Evolutionary conservation across 2,888 invertebrate genomes (phyloP), one percentile per base, ranked within the genome.

Genomic region (Eristalis intricaria): DNA sequence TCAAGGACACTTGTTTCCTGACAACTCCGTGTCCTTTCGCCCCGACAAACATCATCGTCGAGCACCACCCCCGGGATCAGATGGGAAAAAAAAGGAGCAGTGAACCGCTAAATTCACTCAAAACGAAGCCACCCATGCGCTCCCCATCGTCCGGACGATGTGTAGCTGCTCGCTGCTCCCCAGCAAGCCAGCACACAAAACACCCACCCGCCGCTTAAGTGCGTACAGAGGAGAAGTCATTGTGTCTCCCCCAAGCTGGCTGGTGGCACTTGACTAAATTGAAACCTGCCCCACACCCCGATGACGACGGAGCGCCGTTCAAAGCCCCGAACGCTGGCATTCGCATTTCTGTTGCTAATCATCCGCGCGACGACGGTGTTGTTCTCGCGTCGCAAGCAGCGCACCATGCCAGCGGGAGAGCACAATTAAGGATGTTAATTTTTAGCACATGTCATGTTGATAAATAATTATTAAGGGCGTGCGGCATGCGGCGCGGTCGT

Each of bases 381-480:
- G 68, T 69, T 77, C 73, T 15, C 23, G 5, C 38, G 13, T 38
- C 3, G 13, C 38, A 38, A 38, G 38, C 38, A 38, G 13, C 38
- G 23, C 23, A 7, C 19, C 50, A 50, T 19, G 50, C 74, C 68
- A 74, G 22, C 68, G 38, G 74, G 11, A 77, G 71, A 79, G 71
- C 70, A 79, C 87, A 83, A 79, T 87, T 80, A 87, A 87, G 87
- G 80, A 80, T 80, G 87, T 87, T 87, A 87, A 87, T 87, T 87
- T 84, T 87, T 84, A 87, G 87, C 83, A 84, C 84, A 87, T 84
- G 87, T 84, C 87, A 84, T 84, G 87, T 87, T 87, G 80, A 87
- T 87, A 87, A 87, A 87, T 87, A 87, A 87, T 87, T 84, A 87
- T 87, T 69, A 78, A 77, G 77, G 66, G 32, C 63, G 50, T 50